Conservation (phyloP, 2,797 vertebrate genomes). For the Sebastolobus alascanus region DNA sequence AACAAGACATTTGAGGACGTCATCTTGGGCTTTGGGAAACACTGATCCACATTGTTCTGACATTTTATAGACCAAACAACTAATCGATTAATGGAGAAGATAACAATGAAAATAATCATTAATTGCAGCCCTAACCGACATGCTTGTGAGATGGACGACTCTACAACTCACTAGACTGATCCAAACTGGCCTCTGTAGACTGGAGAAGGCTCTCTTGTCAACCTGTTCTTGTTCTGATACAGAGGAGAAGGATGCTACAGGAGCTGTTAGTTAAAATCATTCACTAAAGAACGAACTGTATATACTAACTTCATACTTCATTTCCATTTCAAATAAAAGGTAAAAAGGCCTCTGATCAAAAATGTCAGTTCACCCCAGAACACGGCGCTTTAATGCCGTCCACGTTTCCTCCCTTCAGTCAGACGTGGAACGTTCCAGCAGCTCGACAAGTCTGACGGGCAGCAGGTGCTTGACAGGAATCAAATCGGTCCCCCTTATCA, state of each 20-base stretch:
- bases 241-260: not conserved
- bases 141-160: too few species aligned
- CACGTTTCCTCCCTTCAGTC: slow-evolving; percentile 20
- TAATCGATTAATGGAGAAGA: too few species aligned
- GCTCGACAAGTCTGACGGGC: slow-evolving; percentile 57
- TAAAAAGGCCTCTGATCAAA: not conserved
- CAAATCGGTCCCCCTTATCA: slow-evolving; percentile 70
- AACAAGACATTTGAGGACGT: too few species aligned
- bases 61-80: too few species aligned
- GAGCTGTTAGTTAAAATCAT: not conserved
- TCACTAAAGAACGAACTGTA: fast-evolving
- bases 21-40: too few species aligned
- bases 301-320: not conserved
- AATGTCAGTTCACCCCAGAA: not conserved
- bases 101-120: fast-evolving
- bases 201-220: not conserved
- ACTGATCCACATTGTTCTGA: too few species aligned
- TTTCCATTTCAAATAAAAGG: not conserved
- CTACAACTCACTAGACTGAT: not conserved
- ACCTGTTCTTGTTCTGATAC: not conserved
- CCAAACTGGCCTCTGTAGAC: slow-evolving; percentile 3
- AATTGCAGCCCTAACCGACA: too few species aligned
- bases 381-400: not conserved
- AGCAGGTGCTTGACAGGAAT: slow-evolving; percentile 81
- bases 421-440: slow-evolving; percentile 48